These are phyloP conservation scores for Geodia barretti DNA, from an alignment of 37 sponge, comb jelly and placozoan species.

Conservation along the genomic window DNA sequence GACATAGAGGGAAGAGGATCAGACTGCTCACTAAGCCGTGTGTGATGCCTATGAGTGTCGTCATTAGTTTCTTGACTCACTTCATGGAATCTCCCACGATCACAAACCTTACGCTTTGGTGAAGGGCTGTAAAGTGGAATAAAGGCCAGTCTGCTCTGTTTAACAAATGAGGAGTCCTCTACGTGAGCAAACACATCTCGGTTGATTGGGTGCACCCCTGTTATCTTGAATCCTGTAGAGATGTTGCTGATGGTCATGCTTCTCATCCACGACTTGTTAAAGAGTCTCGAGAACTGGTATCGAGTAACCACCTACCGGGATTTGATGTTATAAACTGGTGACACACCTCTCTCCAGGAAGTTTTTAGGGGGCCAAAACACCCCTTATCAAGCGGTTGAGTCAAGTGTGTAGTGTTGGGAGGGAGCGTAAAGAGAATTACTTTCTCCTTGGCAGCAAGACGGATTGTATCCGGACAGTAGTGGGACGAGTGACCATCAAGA, in stretches of 20 bases:
- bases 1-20: neutral
- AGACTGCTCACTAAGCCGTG: neutral
- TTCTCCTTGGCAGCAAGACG: slow-evolving; percentile 46
- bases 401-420: slow-evolving; percentile 73
- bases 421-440: slow-evolving; percentile 43
- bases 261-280: too few relatives aligned
- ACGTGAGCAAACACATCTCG: too few relatives aligned
- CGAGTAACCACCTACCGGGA: slow-evolving; percentile 33
- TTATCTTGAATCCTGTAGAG: too few relatives aligned
- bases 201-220: too few relatives aligned
- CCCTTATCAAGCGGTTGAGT: slow-evolving; percentile 70
- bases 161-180: too few relatives aligned
- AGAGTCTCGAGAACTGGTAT: slow-evolving; percentile 9
- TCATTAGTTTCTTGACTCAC: neutral
- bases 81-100: neutral
- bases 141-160: neutral
- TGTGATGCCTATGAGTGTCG: neutral
- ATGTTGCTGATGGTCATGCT: too few relatives aligned
- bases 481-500: slow-evolving; percentile 74
- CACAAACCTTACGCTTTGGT: neutral
- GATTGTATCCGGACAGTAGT: slow-evolving; percentile 39
- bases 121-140: neutral
- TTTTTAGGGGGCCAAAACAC: slow-evolving; percentile 56
- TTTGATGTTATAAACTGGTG: slow-evolving; percentile 9
- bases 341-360: slow-evolving; percentile 35